Evolutionary conservation across 30 jellyfish, hydroid and myxozoan species (phyloP).

Genomic region (Nemopilema nomurai): DNA sequence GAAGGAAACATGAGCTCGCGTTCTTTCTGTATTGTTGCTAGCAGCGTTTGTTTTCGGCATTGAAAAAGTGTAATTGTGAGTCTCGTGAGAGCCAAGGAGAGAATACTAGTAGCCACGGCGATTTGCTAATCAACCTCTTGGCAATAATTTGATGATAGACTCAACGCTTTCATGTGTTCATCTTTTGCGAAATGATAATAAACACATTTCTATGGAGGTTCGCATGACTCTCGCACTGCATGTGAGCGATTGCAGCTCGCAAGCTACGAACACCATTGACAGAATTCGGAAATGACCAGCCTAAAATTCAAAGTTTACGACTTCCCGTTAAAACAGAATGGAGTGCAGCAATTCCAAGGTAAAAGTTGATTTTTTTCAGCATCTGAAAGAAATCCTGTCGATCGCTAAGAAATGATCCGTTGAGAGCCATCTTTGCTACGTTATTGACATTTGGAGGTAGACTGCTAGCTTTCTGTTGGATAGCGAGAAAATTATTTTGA

Average conservation of each 20-base stretch:
- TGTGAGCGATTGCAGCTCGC: no score
- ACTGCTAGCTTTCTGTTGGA: no score
- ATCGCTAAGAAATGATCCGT: no score
- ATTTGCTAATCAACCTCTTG: neutral
- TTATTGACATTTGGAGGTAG: no score
- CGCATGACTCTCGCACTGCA: neutral
- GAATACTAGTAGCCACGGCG: neutral
- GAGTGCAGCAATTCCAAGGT: neutral
- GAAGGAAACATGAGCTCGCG: no score
- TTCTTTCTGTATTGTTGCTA: no score
- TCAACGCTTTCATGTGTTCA: neutral
- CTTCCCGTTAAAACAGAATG: conserved; percentile 1
- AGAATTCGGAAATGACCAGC: conserved; percentile 6
- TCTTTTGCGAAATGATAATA: neutral
- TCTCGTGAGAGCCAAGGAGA: neutral
- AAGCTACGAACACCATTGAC: neutral
- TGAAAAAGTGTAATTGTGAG: neutral
- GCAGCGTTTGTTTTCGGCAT: no score
- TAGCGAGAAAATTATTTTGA: no score
- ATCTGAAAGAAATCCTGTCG: no score
- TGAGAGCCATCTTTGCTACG: no score
- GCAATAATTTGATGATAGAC: neutral
- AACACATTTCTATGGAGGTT: neutral
- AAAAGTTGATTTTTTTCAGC: no score
- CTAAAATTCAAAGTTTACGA: conserved; percentile 29